A percentile compares a stretch with the other conserved stretches of the same genome.
Evolutionary conservation across 1,140 invertebrate genomes (phyloP).

Genomic region (Heliothis virescens): DNA sequence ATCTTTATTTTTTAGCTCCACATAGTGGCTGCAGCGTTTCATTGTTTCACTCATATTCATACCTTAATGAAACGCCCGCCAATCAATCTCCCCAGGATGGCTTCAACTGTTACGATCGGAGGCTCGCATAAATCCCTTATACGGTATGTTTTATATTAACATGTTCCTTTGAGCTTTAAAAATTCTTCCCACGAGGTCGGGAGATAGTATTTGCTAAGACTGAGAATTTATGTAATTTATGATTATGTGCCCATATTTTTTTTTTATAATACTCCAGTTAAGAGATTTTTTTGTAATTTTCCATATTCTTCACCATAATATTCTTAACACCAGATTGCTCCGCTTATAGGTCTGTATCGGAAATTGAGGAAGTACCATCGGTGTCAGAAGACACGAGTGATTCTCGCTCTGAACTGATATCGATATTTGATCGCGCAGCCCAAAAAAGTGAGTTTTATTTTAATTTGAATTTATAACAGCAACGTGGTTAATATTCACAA

Average conservation of each 20-base stretch:
- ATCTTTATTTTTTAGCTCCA: slow-evolving; percentile 58
- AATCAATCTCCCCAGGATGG: background rate
- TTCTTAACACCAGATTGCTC: slow-evolving; percentile 14
- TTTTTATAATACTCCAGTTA: too few relatives aligned
- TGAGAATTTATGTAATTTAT: too few relatives aligned
- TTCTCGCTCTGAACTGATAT: slow-evolving; percentile 65
- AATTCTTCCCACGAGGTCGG: too few relatives aligned
- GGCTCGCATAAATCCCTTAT: slow-evolving; percentile 49
- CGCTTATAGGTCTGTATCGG: slow-evolving; percentile 64
- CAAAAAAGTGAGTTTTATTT: slow-evolving; percentile 38
- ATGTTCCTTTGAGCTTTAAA: too few relatives aligned
- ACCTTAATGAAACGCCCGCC: slow-evolving; percentile 53
- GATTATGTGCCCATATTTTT: too few relatives aligned
- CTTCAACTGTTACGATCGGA: slow-evolving; percentile 1
- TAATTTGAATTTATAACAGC: background rate
- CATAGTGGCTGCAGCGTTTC: slow-evolving; percentile 62
- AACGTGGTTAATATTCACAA: background rate
- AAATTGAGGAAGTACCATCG: slow-evolving; percentile 60
- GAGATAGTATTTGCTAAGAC: too few relatives aligned
- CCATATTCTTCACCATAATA: background rate
- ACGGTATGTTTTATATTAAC: slow-evolving; percentile 48
- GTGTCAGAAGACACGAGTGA: slow-evolving; percentile 67
- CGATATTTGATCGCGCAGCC: slow-evolving; percentile 64
- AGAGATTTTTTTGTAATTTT: too few relatives aligned
- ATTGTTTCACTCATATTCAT: slow-evolving; percentile 66